Conservation (phyloP, 2,797 vertebrate species). For the Brachyrhaphis roseni region DNA sequence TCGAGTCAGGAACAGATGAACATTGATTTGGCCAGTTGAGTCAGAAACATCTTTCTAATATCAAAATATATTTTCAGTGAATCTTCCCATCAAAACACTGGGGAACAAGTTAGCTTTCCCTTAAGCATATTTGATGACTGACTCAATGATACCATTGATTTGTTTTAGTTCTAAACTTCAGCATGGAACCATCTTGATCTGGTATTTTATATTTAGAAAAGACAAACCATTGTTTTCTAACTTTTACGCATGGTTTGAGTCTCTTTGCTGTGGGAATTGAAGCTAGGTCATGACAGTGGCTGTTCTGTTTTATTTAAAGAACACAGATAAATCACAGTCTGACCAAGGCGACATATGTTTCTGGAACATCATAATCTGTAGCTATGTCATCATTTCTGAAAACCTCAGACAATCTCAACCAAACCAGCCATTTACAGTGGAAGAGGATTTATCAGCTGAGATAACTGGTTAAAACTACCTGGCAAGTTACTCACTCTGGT, state of each 20-base stretch:
- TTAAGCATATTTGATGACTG: neutral
- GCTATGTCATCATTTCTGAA: neutral
- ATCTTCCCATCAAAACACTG: neutral
- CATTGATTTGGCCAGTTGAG: neutral
- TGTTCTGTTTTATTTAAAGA: conserved; percentile 14
- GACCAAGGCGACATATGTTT: conserved; percentile 4
- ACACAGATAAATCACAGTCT: conserved; percentile 8
- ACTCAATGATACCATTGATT: neutral
- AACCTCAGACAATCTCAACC: neutral
- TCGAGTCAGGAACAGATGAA: neutral
- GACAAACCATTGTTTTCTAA: conserved; percentile 4
- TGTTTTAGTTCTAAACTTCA: neutral
- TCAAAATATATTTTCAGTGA: neutral
- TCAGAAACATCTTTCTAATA: neutral
- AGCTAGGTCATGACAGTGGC: conserved; percentile 6
- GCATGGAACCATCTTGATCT: neutral
- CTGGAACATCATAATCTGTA: conserved; percentile 10
- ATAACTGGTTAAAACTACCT: neutral
- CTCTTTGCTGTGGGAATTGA: conserved; percentile 3
- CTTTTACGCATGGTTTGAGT: neutral
- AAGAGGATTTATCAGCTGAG: neutral
- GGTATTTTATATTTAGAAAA: neutral
- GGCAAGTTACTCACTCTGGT: too few species aligned
- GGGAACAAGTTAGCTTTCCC: neutral
- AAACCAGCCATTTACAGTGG: neutral